Percentiles rank a stretch among this genome's conserved stretches.
Conservation (phyloP, 2,797 vertebrate genomes). For the Staurois parvus region DNA sequence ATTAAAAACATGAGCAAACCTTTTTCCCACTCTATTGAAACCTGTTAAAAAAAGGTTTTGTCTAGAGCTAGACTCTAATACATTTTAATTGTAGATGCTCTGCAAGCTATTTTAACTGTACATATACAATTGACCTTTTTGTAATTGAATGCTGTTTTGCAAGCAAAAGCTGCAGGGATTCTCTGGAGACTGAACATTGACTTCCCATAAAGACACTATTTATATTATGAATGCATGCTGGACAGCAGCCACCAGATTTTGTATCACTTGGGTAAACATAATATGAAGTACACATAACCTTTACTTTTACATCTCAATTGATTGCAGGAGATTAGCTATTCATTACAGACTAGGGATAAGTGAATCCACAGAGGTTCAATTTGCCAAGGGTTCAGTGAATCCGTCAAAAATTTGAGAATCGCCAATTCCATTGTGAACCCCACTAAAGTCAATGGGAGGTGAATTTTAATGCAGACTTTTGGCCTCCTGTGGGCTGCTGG, state of each 20-base stretch:
- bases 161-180: background rate
- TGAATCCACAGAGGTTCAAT: too few relatives aligned
- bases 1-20: too few relatives aligned
- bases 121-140: background rate
- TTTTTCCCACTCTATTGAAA: background rate
- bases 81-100: background rate
- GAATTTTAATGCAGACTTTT: too few relatives aligned
- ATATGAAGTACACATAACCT: conserved; percentile 1
- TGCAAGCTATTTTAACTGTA: background rate
- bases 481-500: too few relatives aligned
- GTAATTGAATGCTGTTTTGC: background rate
- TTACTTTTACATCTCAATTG: background rate
- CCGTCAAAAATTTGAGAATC: too few relatives aligned
- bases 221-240: conserved; percentile 8
- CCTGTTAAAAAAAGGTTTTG: background rate
- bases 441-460: too few relatives aligned
- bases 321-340: background rate
- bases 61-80: too few relatives aligned
- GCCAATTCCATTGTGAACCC: too few relatives aligned
- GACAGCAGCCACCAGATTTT: background rate
- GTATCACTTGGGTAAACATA: conserved; percentile 1
- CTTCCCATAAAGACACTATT: background rate
- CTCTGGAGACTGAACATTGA: conserved; percentile 9
- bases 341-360: background rate
- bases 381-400: too few relatives aligned